Conservation (phyloP, 2,888 invertebrate species). For the Arctia plantaginis region DNA sequence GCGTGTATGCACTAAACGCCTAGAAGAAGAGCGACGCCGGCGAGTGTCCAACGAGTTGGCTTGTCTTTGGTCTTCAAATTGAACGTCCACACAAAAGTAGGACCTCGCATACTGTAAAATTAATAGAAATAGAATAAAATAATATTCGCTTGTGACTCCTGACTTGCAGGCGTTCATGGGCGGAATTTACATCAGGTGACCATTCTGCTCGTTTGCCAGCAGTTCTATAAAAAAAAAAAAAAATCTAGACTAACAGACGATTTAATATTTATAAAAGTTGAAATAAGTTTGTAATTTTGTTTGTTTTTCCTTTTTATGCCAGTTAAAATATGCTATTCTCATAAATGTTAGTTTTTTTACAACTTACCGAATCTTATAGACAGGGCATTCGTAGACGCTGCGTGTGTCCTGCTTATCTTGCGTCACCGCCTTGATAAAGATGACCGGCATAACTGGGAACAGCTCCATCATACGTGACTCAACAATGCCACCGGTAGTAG, state of each 20-base stretch:
- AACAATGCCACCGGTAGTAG: slow-evolving; percentile 90
- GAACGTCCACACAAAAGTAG: slow-evolving; percentile 98
- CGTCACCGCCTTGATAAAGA: slow-evolving; percentile 94
- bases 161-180: no score
- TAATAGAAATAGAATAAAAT: no score
- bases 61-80: slow-evolving; percentile 96
- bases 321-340: background rate
- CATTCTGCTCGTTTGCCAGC: no score
- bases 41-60: slow-evolving; percentile 96
- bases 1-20: slow-evolving; percentile 89
- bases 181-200: no score
- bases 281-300: background rate
- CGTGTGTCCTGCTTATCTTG: slow-evolving; percentile 95
- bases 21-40: slow-evolving; percentile 96
- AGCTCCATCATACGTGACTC: slow-evolving; percentile 96
- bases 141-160: no score
- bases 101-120: slow-evolving; percentile 89
- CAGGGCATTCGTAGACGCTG: slow-evolving; percentile 96
- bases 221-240: no score
- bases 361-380: slow-evolving; percentile 93
- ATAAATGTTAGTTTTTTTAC: background rate
- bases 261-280: background rate
- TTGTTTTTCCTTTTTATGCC: background rate
- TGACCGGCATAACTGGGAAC: slow-evolving; percentile 95
- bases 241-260: background rate